Evolutionary conservation across 2,888 invertebrate species (phyloP).

Genomic region (Leptarthrus brevirostris): DNA sequence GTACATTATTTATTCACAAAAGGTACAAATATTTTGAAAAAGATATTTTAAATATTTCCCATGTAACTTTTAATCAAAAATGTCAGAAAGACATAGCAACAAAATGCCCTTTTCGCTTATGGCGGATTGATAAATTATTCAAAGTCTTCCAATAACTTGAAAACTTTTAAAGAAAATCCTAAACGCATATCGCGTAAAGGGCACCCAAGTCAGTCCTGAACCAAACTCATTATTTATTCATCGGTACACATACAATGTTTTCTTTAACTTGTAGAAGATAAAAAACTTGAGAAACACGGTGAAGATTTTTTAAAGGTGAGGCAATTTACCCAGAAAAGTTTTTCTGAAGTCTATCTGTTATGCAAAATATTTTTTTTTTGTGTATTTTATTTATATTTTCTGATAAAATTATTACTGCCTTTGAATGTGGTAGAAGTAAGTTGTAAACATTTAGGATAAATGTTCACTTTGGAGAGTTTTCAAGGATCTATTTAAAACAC

Average conservation of each 20-base stretch:
- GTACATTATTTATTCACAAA: too few relatives aligned
- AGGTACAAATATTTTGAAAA: too few relatives aligned
- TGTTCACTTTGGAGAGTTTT: too few relatives aligned
- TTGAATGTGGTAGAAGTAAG: too few relatives aligned
- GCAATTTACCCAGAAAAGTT: background rate
- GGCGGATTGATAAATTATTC: constrained; percentile 13
- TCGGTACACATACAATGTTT: background rate
- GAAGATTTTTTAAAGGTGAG: background rate
- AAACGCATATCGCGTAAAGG: constrained; percentile 12
- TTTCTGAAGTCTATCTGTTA: background rate
- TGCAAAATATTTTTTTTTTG: too few relatives aligned
- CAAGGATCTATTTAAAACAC: too few relatives aligned
- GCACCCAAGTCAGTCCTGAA: background rate
- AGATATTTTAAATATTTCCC: background rate
- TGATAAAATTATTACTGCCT: too few relatives aligned
- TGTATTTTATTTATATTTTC: too few relatives aligned
- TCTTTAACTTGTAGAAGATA: background rate
- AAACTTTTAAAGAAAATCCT: constrained; percentile 27
- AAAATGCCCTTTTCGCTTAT: background rate
- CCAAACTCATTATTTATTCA: constrained; percentile 11
- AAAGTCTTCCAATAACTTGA: constrained; percentile 15
- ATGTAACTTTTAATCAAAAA: background rate
- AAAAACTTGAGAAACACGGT: background rate
- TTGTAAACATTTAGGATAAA: too few relatives aligned
- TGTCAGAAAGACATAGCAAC: background rate